These are phyloP conservation scores for Toxotes jaculatrix DNA, from an alignment of 2,113 vertebrate species.

Conservation along the genomic window DNA sequence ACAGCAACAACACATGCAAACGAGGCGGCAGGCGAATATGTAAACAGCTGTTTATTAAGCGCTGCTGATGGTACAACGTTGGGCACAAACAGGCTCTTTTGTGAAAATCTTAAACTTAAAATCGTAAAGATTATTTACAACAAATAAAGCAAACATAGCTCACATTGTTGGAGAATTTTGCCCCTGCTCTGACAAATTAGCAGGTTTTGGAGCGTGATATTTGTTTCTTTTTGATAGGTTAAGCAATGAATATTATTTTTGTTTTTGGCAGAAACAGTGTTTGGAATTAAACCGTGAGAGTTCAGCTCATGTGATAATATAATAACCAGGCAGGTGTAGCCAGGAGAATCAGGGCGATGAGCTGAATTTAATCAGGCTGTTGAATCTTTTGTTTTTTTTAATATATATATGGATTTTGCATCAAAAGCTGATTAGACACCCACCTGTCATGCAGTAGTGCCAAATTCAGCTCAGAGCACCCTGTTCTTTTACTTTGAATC, in stretches of 20 bases:
- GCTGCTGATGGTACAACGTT: constrained; percentile 18
- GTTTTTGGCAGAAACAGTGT: not conserved
- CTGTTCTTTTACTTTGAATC: not conserved
- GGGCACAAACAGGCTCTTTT: not conserved
- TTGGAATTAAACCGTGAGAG: not conserved
- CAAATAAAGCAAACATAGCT: not conserved
- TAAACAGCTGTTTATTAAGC: constrained; percentile 51
- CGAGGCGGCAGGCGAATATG: not conserved
- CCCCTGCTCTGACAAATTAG: not conserved
- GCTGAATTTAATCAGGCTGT: not conserved
- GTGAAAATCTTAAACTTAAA: not conserved
- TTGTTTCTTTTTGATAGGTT: not conserved
- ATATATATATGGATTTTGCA: not conserved
- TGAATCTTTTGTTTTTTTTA: not conserved
- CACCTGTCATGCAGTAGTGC: not conserved
- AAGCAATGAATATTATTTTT: not conserved
- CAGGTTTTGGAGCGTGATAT: not conserved
- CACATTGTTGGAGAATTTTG: not conserved
- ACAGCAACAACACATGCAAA: constrained; percentile 5
- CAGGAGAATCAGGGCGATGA: not conserved
- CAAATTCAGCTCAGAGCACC: not conserved
- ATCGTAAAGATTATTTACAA: not conserved
- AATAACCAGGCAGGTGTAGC: not conserved
- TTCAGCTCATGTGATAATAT: not conserved
- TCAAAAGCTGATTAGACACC: not conserved